A percentile compares a stretch with the other conserved stretches of the same genome.
Conservation (phyloP, 2,113 vertebrate species). For the Megaceryle maxima region DNA sequence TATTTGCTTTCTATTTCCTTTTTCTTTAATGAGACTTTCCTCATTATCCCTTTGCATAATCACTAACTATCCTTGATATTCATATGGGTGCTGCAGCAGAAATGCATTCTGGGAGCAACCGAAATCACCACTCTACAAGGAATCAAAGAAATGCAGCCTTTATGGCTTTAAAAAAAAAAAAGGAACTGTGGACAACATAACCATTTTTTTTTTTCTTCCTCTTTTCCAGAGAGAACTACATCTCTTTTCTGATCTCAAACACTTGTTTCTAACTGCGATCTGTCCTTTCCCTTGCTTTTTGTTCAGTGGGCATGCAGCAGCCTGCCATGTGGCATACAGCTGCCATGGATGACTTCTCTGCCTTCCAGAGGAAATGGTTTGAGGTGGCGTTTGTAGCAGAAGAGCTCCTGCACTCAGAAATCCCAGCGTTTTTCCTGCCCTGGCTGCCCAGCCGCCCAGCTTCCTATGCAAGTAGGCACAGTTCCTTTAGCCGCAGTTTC, state of each 20-base stretch:
- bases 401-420: conserved; percentile 89
- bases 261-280: not conserved
- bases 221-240: not conserved
- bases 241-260: not conserved
- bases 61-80: not conserved
- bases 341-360: conserved; percentile 88
- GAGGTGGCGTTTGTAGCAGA: conserved; percentile 95
- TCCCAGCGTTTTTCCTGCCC: conserved; percentile 91
- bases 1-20: not conserved
- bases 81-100: not conserved
- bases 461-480: conserved; percentile 98
- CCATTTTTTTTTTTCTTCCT: not conserved
- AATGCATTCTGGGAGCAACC: not conserved
- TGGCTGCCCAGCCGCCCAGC: conserved; percentile 96
- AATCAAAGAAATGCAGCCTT: not conserved
- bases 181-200: not conserved
- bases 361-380: conserved; percentile 98
- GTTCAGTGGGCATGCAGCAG: conserved; percentile 72
- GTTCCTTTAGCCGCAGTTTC: conserved; percentile 99
- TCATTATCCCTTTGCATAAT: not conserved
- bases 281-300: conserved; percentile 24
- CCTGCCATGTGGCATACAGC: conserved; percentile 82
- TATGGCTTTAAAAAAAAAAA: not conserved
- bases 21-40: not conserved
- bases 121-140: not conserved